Base-by-base conservation (phyloP, 2,113 vertebrate genomes). In the Oncorhynchus mykiss region DNA sequence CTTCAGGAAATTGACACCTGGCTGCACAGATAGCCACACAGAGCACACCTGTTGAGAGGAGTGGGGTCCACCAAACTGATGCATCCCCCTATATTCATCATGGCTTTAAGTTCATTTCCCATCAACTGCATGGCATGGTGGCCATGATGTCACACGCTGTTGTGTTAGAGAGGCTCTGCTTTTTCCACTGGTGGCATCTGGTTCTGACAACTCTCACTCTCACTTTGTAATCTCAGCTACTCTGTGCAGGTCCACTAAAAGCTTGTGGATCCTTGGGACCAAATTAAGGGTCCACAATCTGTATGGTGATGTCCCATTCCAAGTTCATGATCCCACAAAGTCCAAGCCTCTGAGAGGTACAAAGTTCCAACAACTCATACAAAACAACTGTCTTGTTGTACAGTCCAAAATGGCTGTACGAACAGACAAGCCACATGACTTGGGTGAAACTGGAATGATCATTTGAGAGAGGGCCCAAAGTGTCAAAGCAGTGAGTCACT, bases 401-500 rank as follows among this genome's bases (percentile, higher is more conserved):
- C 51, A 54, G 51, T 13, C 59, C 59, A 24, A n/a, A 16, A 8
- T 22, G 20, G 11, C n/a, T 11, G 18, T 22, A 22, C 5, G 59
- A 11, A 62, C 59, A 49, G 3, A 49, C 34, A 48, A n/a, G 22
- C 34, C n/a, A 70, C 22, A 11, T 49, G 16, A 49, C 31, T 4
- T 69, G 34, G 39, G 39, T 45, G n/a, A 22, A n/a, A 3, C 62
- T 64, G 0, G 59, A 77, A 49, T 11, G 59, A 51, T 49, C 67
- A 74, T 68, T 12, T 59, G 60, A 62, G 22, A 62, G 76, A 6
- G 20, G 9, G 25, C 24, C 25, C 51, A n/a, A 72, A 78, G 59
- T 62, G 31, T 12, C 34, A 14, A 0, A 34, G 27, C 67, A 59
- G 60, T 69, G 20, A 70, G 48, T 57, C 25, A 22, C 2, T 20